A percentile compares a stretch with the other conserved stretches of the same genome.
Conservation (phyloP, 2,113 vertebrate species). For the Donacobius atricapilla region DNA sequence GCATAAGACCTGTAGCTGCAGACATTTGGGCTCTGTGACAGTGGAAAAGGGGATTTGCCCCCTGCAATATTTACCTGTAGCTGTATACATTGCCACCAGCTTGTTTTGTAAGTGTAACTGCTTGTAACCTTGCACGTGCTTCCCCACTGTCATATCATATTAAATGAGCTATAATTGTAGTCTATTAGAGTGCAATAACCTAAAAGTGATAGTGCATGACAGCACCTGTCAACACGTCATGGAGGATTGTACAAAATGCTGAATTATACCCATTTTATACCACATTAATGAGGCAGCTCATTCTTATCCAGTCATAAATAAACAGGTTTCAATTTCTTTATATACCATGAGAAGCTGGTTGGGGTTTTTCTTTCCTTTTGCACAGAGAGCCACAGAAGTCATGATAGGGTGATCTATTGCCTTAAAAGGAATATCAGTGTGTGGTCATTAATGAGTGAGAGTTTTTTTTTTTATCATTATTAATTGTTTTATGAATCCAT, state of each 20-base stretch:
- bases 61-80: not conserved
- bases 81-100: not conserved
- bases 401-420: not conserved
- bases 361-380: not conserved
- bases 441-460: not conserved
- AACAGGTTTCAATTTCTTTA: slow-evolving; percentile 57
- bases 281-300: slow-evolving; percentile 60
- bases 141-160: slow-evolving; percentile 67
- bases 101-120: slow-evolving; percentile 16
- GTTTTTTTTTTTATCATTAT: not conserved
- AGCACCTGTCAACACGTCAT: slow-evolving; percentile 67
- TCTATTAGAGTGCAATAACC: slow-evolving; percentile 64
- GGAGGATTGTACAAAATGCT: slow-evolving; percentile 58
- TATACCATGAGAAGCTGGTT: not conserved
- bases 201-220: slow-evolving; percentile 68
- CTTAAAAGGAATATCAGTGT: not conserved
- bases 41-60: not conserved
- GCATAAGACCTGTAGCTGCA: not conserved
- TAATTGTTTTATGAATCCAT: not conserved
- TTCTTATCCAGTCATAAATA: slow-evolving; percentile 59
- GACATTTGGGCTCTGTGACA: not conserved
- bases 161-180: slow-evolving; percentile 64
- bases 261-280: slow-evolving; percentile 63
- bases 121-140: slow-evolving; percentile 34
- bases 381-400: not conserved